Percentiles rank a stretch among this genome's conserved stretches.
Conservation (phyloP, 1,140 invertebrate genomes). For the Gryllus bimaculatus region DNA sequence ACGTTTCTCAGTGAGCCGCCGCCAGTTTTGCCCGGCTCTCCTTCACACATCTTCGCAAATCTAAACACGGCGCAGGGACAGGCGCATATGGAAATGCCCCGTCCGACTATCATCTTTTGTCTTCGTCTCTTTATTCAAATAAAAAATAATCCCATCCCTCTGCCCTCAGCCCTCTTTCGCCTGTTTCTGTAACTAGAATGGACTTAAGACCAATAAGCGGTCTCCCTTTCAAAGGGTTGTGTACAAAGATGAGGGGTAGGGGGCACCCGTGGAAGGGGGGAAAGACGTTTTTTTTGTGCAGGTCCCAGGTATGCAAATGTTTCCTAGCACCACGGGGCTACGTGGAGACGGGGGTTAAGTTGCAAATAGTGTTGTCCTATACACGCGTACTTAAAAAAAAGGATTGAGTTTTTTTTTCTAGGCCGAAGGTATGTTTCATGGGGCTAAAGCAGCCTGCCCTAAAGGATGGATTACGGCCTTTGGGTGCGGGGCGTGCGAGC, state of each 20-base stretch:
- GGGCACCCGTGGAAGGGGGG: not conserved
- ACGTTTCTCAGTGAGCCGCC: not conserved
- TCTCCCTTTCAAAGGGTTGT: constrained; percentile 10
- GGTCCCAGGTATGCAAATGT: constrained; percentile 15
- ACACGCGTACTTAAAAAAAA: too few species aligned
- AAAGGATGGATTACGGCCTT: constrained; percentile 12
- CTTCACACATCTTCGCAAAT: too few species aligned
- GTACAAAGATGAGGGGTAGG: constrained; percentile 10
- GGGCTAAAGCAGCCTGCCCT: too few species aligned
- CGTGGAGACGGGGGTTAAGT: constrained; percentile 12
- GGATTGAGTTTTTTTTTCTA: too few species aligned
- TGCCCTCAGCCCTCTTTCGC: constrained; percentile 1
- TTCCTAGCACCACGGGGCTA: not conserved
- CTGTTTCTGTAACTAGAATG: not conserved
- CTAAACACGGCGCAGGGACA: too few species aligned
- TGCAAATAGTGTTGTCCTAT: constrained; percentile 12
- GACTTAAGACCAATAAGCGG: constrained; percentile 17
- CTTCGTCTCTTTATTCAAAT: constrained; percentile 16
- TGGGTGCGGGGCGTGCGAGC: too few species aligned
- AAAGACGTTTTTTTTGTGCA: constrained; percentile 9
- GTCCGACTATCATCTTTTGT: too few species aligned
- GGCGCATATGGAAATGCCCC: too few species aligned
- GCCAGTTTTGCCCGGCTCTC: not conserved
- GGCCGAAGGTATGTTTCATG: too few species aligned
- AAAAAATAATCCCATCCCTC: constrained; percentile 10